Base-by-base conservation (phyloP, 2,797 vertebrate genomes). In the Pogonophryne albipinna region DNA sequence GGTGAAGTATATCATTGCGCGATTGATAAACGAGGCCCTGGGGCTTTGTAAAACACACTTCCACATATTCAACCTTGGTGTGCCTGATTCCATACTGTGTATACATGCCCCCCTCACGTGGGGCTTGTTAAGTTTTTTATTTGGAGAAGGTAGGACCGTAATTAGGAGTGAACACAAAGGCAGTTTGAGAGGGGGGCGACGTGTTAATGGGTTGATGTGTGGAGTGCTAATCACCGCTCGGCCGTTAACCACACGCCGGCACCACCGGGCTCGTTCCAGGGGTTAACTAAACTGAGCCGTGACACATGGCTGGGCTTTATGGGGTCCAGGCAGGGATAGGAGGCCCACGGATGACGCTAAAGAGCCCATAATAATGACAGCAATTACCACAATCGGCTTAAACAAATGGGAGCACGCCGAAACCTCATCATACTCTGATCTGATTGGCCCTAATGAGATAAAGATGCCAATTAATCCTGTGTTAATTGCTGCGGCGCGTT, bases 401-500 rank as follows among this genome's bases (percentile, higher is more conserved):
- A 99, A 97, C 97, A 97, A 99, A 98, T 96, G 97, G 96, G 96
- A 96, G 95, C 93, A 94, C 96, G 95, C 97, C 94, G 95, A 94
- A 98, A 97, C 96, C 97, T 98, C 97, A 98, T 99, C 97, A 98
- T 97, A 96, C 96, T 96, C 96, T 96, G 97, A 99, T 99, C 97
- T 96, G 97, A 98, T 98, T 96, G 97, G 90, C 97, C 95, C 97
- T 99, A 99, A 99, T 97, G 97, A 98, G 97, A 98, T 99, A 98
- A 99, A 99, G 97, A 98, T 97, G 97, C 96, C 97, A 98, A 98
- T 99, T 99, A 99, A 99, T 99, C 97, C 97, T 97, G 96, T 95
- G 96, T 97, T 99, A 98, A 99, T 98, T 98, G 97, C 96, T 94
- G 95, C 93, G 95, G 96, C 94, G 94, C 95, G 93, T 97, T 97